Base-by-base conservation (phyloP, 92 coral and sea anemone species). In the Epizoanthus rinbou region DNA sequence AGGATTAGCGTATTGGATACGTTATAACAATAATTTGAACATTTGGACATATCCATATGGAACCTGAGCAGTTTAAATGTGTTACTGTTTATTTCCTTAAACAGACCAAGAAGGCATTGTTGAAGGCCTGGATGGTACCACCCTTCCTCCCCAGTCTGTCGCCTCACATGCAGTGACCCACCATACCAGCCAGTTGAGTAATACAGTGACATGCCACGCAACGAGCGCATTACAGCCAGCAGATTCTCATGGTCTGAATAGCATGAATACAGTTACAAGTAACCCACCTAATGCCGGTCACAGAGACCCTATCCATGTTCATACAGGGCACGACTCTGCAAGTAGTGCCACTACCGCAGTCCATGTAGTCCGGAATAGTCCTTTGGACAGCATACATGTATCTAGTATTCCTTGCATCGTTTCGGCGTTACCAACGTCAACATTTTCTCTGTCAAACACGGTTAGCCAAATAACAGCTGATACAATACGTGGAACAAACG, bases 21-120 rank as follows among this genome's bases (percentile, higher is more conserved):
- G 1, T 41, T 41, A 6, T 41, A 41, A 0, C 8, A 4, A 41
- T 41, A 41, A 41, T 41, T 41, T 41, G 5, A 4, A 4, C 45
- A 41, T 41, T 41, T 41, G 50, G 9, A 43, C 50, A 43, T 6
- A 43, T 43, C 50, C 50, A 43, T 43, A 43, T 43, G 10, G 28
- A 23, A 21, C 4, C 4, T 31, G 9, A 13, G 21, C 69, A 3
- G 16, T 65, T 8, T 25, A 22, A 13, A 65, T 9, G 13, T 16
- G 19, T 37, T 57, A 8, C 21, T 21, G n/a, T 31, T 31, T 54
- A 59, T 76, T 52, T 39, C 18, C 31, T 62, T 24, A 23, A 84
- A 19, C 62, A 90, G 97, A 91, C n/a, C 97, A 94, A 8, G 93
- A 91, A 71, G 94, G 89, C 8, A 93, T 93, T 15, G 97, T 94